A percentile compares a stretch with the other conserved stretches of the same genome.
Evolutionary conservation across 2,888 invertebrate species (phyloP).

Genomic region (Carabus problematicus): DNA sequence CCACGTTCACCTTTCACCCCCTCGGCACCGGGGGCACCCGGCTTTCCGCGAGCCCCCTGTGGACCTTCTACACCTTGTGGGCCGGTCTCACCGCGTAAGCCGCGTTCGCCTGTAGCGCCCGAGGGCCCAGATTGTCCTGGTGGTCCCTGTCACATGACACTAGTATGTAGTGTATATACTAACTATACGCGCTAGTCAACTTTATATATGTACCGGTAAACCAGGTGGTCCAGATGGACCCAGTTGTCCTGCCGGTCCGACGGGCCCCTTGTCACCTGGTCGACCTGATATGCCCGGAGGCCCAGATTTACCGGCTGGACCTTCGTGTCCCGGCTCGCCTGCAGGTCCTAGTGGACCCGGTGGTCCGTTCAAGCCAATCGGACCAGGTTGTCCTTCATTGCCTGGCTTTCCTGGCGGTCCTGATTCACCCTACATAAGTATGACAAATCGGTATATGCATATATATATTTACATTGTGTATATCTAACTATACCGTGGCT

Average conservation of each 20-base stretch:
- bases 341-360: conserved; percentile 71
- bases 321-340: conserved; percentile 68
- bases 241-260: conserved; percentile 68
- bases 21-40: conserved; percentile 76
- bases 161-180: background rate
- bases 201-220: conserved; percentile 62
- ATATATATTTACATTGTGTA: too few species aligned
- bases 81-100: conserved; percentile 75
- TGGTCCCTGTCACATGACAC: conserved; percentile 67
- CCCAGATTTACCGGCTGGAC: conserved; percentile 72
- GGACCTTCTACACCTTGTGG: conserved; percentile 79
- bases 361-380: conserved; percentile 69
- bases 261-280: conserved; percentile 79
- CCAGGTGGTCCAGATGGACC: conserved; percentile 75
- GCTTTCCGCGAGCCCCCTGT: conserved; percentile 78
- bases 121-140: conserved; percentile 70
- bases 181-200: background rate
- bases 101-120: conserved; percentile 76
- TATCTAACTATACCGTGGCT: conserved; percentile 60
- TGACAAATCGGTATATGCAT: conserved; percentile 13
- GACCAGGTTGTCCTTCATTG: conserved; percentile 75
- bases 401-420: conserved; percentile 78
- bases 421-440: conserved; percentile 67
- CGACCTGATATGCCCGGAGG: conserved; percentile 75
- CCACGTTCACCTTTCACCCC: conserved; percentile 69